phyloP scores from a whole-genome alignment of 1,140 invertebrate species.

The Drosophila paulistorum region DNA sequence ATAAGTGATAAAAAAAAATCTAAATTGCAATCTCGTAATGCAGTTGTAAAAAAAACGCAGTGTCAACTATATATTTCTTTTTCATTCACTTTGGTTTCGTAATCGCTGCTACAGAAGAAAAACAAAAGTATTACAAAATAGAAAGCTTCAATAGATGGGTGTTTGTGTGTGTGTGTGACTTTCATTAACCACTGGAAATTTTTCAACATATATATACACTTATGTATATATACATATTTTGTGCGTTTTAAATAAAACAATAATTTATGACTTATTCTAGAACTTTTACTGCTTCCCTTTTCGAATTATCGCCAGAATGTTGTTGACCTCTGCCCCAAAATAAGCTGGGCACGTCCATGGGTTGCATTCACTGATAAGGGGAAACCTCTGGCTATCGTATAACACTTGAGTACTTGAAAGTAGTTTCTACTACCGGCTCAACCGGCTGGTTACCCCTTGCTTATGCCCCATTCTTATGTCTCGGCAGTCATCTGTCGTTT shows the following conservation, averaged over 20 bases:
- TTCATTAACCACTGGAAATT: conserved; percentile 26
- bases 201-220: not conserved
- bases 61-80: conserved; percentile 7
- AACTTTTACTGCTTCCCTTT: conserved; percentile 24
- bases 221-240: conserved; percentile 1
- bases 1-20: conserved; percentile 40
- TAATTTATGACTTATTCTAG: conserved; percentile 44
- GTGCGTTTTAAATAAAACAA: conserved; percentile 5
- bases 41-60: conserved; percentile 20
- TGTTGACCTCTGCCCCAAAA: conserved; percentile 61
- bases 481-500: not conserved
- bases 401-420: conserved; percentile 30
- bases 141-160: conserved; percentile 30
- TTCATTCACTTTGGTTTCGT: conserved; percentile 52
- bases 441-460: conserved; percentile 34
- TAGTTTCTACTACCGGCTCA: conserved; percentile 45
- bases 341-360: not conserved
- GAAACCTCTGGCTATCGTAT: conserved; percentile 50
- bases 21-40: conserved; percentile 35
- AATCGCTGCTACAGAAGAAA: conserved; percentile 40
- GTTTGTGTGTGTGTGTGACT: conserved; percentile 28
- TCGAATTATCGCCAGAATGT: conserved; percentile 29
- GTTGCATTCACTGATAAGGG: conserved; percentile 19
- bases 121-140: conserved; percentile 39
- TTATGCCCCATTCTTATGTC: too few relatives aligned